phyloP scores from a whole-genome alignment of 2,888 invertebrate genomes.

The Lissonota sp. region DNA sequence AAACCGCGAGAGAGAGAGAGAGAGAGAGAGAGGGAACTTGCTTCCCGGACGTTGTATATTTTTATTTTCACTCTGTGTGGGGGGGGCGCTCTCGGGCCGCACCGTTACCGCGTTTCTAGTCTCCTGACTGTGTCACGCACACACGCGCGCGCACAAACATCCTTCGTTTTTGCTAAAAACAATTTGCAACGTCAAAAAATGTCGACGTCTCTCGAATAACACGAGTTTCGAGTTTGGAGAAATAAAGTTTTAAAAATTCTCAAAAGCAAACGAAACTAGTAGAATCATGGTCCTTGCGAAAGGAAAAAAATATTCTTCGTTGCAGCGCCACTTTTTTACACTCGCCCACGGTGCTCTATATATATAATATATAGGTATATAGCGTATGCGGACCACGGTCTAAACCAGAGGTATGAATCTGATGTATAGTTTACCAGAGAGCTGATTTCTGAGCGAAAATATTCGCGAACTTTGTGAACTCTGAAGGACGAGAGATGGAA shows the following conservation, averaged over 20 bases:
- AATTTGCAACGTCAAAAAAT: not conserved
- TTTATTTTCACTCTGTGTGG: slow-evolving; percentile 52
- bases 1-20: too few relatives aligned
- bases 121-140: not conserved
- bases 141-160: not conserved
- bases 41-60: slow-evolving; percentile 54
- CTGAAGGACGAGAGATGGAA: too few relatives aligned
- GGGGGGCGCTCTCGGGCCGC: slow-evolving; percentile 35
- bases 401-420: too few relatives aligned
- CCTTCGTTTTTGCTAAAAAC: not conserved
- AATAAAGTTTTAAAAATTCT: slow-evolving; percentile 30
- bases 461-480: too few relatives aligned
- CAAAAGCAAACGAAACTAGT: slow-evolving; percentile 46
- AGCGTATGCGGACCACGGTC: too few relatives aligned
- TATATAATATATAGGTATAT: too few relatives aligned
- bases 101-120: slow-evolving; percentile 57
- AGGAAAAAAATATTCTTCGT: too few relatives aligned
- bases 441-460: too few relatives aligned
- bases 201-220: not conserved
- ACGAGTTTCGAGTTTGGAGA: not conserved
- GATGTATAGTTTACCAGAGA: too few relatives aligned
- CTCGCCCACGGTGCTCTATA: too few relatives aligned
- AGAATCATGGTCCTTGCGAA: slow-evolving; percentile 46
- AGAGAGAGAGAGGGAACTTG: slow-evolving; percentile 12
- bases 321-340: too few relatives aligned